Evolutionary conservation across 2,797 vertebrate genomes (phyloP), one percentile per base, ranked within the genome.

Genomic region (Hippoglossus hippoglossus): DNA sequence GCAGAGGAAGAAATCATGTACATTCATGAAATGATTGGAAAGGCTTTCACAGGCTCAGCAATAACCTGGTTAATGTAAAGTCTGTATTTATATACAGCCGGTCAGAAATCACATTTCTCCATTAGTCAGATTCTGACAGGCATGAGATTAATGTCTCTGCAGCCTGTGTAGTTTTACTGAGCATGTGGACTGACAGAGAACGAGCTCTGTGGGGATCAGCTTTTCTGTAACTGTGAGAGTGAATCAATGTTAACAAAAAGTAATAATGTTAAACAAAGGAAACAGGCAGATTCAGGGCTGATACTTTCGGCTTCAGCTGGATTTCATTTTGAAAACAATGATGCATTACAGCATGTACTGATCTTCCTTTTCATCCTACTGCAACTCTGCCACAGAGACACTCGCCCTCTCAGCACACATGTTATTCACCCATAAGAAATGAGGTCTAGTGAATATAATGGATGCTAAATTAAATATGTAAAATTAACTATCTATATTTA

Each of bases 11-110:
- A 41, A 41, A 16, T 25, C 24, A 53, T 22, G 15, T 13, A 26
- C 51, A 28, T 15, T 22, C n/a, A n/a, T 16, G 44, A 19, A 46
- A 19, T 13, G 24, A 57, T 46, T n/a, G 46, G 47, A 54, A 58
- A 64, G 19, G 22, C 28, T 57, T 58, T 44, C 12, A 49, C 6
- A 24, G 22, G n/a, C 19, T 51, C 26, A 36, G 65, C 6, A 54
- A 53, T 36, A 49, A 70, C 11, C 7, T 19, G 18, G 3, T 59
- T 46, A 52, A 22, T 57, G 24, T 66, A 46, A 28, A 67, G 44
- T 5, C 21, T 56, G 13, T 54, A n/a, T 58, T 25, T 36, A 53
- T 18, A 52, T 47, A 11, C 31, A 49, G 52, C 15, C 39, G 13
- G n/a, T 46, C 21, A 56, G 44, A 49, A 22, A 59, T 50, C 21